Evolutionary conservation across 2,888 invertebrate genomes (phyloP).

Genomic region (Metallyticus violacea): DNA sequence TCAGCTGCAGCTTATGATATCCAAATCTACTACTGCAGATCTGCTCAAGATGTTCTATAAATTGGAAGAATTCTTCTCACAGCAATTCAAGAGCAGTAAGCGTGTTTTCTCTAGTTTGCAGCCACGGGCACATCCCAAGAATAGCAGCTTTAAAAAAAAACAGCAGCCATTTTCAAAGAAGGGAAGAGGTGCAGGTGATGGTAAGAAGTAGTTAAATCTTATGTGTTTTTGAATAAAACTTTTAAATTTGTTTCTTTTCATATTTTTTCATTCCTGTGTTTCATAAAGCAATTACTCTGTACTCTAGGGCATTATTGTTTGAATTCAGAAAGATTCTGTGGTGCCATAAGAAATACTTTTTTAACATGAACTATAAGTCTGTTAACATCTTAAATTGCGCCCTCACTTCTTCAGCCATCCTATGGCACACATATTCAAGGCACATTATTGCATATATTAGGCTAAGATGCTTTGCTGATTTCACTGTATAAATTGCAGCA

Average conservation of each 20-base stretch:
- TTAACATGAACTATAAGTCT: too few relatives aligned
- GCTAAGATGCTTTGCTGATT: too few relatives aligned
- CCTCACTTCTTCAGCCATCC: too few relatives aligned
- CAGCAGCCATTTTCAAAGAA: slow-evolving; percentile 24
- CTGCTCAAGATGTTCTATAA: slow-evolving; percentile 95
- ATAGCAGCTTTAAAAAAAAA: slow-evolving; percentile 31
- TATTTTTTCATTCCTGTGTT: neutral
- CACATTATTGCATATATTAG: too few relatives aligned
- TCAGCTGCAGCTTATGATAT: slow-evolving; percentile 94
- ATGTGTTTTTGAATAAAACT: neutral
- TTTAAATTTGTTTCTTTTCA: neutral
- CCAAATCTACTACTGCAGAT: slow-evolving; percentile 95
- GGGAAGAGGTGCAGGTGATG: slow-evolving; percentile 8
- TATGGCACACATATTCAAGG: too few relatives aligned
- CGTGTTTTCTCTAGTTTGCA: slow-evolving; percentile 78
- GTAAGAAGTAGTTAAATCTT: neutral
- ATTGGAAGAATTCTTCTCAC: slow-evolving; percentile 95
- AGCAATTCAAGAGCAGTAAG: slow-evolving; percentile 95
- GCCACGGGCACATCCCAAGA: slow-evolving; percentile 46
- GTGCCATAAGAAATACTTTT: too few relatives aligned
- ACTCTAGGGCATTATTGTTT: too few relatives aligned
- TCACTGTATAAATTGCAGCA: too few relatives aligned
- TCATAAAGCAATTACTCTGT: too few relatives aligned
- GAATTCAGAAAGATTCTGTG: too few relatives aligned
- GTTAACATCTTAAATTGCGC: too few relatives aligned